Evolutionary conservation across 2,113 vertebrate genomes (phyloP).

Genomic region (Verasper variegatus): DNA sequence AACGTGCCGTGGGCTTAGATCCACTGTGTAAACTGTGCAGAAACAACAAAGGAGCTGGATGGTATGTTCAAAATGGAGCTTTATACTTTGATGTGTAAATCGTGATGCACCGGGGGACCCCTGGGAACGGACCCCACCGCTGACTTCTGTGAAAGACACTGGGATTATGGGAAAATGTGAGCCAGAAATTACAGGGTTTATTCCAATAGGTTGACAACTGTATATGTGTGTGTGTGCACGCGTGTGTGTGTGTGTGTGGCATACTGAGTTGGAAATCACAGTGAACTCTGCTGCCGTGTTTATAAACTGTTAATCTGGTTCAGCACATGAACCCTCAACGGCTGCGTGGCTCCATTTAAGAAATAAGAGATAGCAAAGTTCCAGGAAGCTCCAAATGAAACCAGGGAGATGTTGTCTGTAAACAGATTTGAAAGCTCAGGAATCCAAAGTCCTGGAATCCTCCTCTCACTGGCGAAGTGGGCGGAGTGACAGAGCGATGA

Average conservation of each 20-base stretch:
- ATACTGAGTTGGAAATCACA: too few relatives aligned
- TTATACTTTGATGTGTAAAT: not conserved
- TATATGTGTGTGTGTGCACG: not conserved
- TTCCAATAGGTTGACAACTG: not conserved
- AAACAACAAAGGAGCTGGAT: not conserved
- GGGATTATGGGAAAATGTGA: conserved; percentile 8
- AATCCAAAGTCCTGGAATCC: not conserved
- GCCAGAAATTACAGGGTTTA: too few relatives aligned
- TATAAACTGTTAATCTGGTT: not conserved
- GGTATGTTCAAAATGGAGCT: not conserved
- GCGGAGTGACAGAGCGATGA: conserved; percentile 7
- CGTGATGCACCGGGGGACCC: not conserved
- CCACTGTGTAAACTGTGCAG: conserved; percentile 3
- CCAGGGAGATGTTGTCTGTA: not conserved
- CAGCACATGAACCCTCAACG: not conserved
- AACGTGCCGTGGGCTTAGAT: not conserved
- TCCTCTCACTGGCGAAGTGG: not conserved
- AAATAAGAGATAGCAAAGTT: conserved; percentile 7
- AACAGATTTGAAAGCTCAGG: not conserved
- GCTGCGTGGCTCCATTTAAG: not conserved
- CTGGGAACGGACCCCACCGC: not conserved
- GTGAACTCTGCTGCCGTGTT: not conserved
- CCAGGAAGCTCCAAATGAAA: not conserved
- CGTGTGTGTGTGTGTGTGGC: too few relatives aligned
- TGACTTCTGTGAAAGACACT: not conserved